Percentiles rank a stretch among this genome's conserved stretches.
Evolutionary conservation across 2,797 vertebrate species (phyloP).

Genomic region (Avahi laniger): DNA sequence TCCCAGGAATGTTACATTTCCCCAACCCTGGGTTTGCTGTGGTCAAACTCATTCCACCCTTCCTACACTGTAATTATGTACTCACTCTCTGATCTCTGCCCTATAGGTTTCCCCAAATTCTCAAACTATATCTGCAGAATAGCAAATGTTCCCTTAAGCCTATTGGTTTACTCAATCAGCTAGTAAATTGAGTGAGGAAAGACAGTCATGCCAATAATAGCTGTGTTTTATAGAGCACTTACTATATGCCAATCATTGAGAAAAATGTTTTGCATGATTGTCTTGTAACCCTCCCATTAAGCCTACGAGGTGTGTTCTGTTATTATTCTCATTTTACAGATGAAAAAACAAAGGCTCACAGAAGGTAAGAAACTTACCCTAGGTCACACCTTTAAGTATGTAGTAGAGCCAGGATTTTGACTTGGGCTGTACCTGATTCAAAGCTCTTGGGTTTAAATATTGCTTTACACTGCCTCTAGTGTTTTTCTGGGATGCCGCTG

Average conservation of each 20-base stretch:
- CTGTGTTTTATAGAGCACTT: conserved; percentile 35
- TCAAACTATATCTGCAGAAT: neutral
- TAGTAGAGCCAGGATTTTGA: conserved; percentile 31
- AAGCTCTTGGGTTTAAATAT: neutral
- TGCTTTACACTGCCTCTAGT: conserved; percentile 7
- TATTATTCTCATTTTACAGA: conserved; percentile 3
- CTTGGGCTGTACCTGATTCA: neutral
- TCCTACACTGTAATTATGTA: neutral
- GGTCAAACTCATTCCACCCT: neutral
- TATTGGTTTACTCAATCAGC: conserved; percentile 30
- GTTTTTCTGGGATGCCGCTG: neutral
- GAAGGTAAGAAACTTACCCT: neutral
- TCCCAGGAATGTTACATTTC: conserved; percentile 16
- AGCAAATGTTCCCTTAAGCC: neutral
- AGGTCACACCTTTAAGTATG: neutral
- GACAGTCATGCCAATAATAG: neutral
- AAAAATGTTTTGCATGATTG: neutral
- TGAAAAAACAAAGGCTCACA: neutral
- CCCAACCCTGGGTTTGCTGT: neutral
- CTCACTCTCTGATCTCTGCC: neutral
- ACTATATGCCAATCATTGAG: neutral
- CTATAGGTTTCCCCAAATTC: neutral
- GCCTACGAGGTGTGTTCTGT: neutral
- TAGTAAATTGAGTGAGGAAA: conserved; percentile 7
- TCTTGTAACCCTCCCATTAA: neutral